Evolutionary conservation across 2,888 invertebrate genomes (phyloP), one percentile per base, ranked within the genome.

Genomic region (Adela reaumurella): DNA sequence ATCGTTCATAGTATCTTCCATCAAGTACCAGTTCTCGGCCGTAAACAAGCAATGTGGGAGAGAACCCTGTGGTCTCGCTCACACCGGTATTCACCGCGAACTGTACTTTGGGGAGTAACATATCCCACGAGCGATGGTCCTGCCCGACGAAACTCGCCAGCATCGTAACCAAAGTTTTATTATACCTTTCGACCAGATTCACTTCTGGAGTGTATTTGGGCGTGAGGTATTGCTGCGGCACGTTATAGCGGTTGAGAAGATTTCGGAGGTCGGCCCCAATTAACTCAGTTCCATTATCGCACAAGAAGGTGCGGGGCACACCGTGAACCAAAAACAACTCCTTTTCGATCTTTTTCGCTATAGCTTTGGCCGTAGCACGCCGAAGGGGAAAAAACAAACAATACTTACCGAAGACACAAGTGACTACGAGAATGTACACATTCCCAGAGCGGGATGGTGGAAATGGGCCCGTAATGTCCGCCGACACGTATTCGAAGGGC

Each of bases 401-500:
- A 24, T 6, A 24, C 10, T 24, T 24, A 10, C 24, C 10, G 10
- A 24, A 24, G 10, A 24, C 24, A 10, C 24, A 24, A 24, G 24
- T 24, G 24, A 24, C 10, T 6, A 24, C 24, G 5, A 24, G 10
- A 10, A 24, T 24, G 24, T 24, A 24, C 6, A 24, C 24, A 24
- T 24, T 24, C 5, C 24, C 24, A 10, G 24, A 5, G 24, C 24
- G 24, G 10, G 59, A 14, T 4, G 57, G n/a, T n/a, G n/a, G n/a
- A n/a, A n/a, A n/a, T n/a, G n/a, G n/a, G n/a, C n/a, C n/a, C n/a
- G n/a, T n/a, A n/a, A n/a, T n/a, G n/a, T n/a, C n/a, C n/a, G n/a
- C n/a, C n/a, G n/a, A n/a, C n/a, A n/a, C n/a, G n/a, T 20, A 52
- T 47, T 55, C 59, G 49, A 56, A 60, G 17, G 57, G 61, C 19